phyloP scores from a whole-genome alignment of 2,113 vertebrate genomes.

The Podiceps cristatus region DNA sequence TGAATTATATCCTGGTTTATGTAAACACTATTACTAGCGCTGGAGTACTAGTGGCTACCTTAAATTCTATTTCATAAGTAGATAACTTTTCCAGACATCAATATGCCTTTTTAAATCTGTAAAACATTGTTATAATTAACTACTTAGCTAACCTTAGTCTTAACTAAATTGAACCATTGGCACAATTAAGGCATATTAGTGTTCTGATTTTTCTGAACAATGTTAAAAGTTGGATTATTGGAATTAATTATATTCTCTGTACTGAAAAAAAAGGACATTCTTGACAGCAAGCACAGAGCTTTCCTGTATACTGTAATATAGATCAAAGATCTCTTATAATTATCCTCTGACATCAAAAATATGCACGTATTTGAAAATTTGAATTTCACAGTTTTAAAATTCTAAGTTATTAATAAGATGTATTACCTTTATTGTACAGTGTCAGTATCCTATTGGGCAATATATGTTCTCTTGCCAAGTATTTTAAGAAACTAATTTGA shows the following conservation, averaged over 20 bases:
- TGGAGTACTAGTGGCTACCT: not conserved
- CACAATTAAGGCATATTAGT: not conserved
- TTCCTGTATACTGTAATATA: not conserved
- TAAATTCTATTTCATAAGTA: not conserved
- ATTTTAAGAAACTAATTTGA: constrained; percentile 1
- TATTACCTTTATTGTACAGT: not conserved
- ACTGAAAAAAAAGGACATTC: not conserved
- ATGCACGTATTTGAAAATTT: not conserved
- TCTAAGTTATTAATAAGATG: not conserved
- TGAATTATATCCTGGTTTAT: not conserved
- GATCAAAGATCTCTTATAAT: not conserved
- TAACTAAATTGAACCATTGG: not conserved
- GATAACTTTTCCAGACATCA: not conserved
- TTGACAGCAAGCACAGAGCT: not conserved
- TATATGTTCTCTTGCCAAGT: not conserved
- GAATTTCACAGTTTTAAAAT: not conserved
- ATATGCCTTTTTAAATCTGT: not conserved
- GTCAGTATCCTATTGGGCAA: not conserved
- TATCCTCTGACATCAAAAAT: not conserved
- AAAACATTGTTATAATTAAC: not conserved
- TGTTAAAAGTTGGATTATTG: not conserved
- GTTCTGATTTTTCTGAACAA: not conserved
- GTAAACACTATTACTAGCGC: not conserved
- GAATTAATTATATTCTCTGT: not conserved
- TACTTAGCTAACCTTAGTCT: not conserved